phyloP scores from a whole-genome alignment of 37 sponge, comb jelly and placozoan species.

The Dysidea cf. avara region DNA sequence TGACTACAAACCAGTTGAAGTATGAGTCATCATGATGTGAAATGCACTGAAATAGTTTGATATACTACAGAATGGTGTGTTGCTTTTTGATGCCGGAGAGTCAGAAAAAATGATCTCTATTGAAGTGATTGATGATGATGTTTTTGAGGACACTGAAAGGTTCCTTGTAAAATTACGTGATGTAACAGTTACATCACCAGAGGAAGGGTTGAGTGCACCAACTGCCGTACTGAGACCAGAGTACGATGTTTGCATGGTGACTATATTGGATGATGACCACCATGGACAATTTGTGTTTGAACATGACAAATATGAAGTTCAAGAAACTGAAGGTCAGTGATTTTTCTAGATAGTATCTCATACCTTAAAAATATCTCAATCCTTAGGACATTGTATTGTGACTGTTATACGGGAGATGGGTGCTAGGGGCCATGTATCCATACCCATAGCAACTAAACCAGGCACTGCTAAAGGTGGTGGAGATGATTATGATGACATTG shows the following conservation, averaged over 20 bases:
- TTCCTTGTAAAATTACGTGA: constrained; percentile 10
- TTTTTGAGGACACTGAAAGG: constrained; percentile 26
- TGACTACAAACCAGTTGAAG: constrained; percentile 17
- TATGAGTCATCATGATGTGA: too few species aligned
- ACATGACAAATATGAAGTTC: background rate
- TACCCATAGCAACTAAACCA: constrained; percentile 12
- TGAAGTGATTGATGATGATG: constrained; percentile 27
- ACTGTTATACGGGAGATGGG: constrained; percentile 19
- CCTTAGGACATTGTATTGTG: background rate
- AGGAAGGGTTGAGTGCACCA: too few species aligned
- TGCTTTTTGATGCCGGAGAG: constrained; percentile 29
- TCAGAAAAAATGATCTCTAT: constrained; percentile 19
- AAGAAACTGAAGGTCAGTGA: constrained; percentile 16
- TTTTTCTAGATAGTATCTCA: too few species aligned
- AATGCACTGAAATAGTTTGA: too few species aligned
- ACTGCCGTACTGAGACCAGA: too few species aligned
- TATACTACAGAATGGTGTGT: constrained; percentile 5
- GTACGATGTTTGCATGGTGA: background rate
- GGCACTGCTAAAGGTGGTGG: constrained; percentile 22
- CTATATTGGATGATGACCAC: constrained; percentile 45
- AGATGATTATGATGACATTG: constrained; percentile 17
- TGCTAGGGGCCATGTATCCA: constrained; percentile 12
- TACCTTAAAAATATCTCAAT: too few species aligned
- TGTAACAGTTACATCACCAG: too few species aligned
- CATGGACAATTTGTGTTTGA: constrained; percentile 18